Conservation (phyloP, 1,140 invertebrate genomes). For the Meteorus sp. region DNA sequence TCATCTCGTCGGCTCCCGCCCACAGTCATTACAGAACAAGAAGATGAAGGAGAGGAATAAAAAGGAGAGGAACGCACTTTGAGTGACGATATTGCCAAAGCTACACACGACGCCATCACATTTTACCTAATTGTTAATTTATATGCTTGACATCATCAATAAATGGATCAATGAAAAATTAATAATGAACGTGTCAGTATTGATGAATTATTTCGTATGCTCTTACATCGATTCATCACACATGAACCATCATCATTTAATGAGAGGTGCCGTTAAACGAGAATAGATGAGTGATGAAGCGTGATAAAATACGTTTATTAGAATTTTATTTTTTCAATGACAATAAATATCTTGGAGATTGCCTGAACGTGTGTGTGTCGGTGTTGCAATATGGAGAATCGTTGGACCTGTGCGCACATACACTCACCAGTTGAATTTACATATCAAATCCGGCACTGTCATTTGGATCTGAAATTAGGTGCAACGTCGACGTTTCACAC, state of each 20-base stretch:
- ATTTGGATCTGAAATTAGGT: slow-evolving; percentile 18
- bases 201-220: too few relatives aligned
- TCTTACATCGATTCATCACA: too few relatives aligned
- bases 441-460: slow-evolving; percentile 17
- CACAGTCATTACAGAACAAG: neutral
- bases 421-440: slow-evolving; percentile 10
- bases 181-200: too few relatives aligned
- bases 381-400: slow-evolving; percentile 6
- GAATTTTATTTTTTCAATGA: too few relatives aligned
- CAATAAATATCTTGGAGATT: too few relatives aligned
- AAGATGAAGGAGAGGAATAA: too few relatives aligned
- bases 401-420: neutral
- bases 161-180: neutral
- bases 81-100: too few relatives aligned
- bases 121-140: neutral
- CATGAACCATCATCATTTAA: too few relatives aligned
- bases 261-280: too few relatives aligned
- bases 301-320: too few relatives aligned
- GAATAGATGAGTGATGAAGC: too few relatives aligned
- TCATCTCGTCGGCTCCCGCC: slow-evolving; percentile 3
- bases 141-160: neutral
- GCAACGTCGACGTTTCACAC: slow-evolving; percentile 11
- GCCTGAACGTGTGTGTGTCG: neutral
- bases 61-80: too few relatives aligned
- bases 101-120: neutral